These are phyloP conservation scores for Microplitis demolitor DNA, from an alignment of 1,140 invertebrate species.

Conservation along the genomic window DNA sequence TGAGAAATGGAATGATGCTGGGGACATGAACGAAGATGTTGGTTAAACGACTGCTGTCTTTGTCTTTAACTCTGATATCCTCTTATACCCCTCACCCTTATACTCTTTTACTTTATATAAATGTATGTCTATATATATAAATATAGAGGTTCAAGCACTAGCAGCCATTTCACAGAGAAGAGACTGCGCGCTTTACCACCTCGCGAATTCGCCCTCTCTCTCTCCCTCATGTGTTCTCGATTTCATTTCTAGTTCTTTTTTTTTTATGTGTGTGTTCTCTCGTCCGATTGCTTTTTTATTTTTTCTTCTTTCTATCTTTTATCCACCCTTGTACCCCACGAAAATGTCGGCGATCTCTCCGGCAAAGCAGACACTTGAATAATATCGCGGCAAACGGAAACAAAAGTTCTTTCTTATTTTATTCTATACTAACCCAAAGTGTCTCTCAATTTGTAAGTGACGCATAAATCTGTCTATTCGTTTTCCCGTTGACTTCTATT, in stretches of 20 bases:
- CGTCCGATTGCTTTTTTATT: not conserved
- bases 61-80: not conserved
- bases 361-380: conserved; percentile 21
- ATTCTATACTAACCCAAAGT: conserved; percentile 13
- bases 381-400: conserved; percentile 29
- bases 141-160: no score
- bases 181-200: conserved; percentile 26
- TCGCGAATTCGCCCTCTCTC: conserved; percentile 18
- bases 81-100: not conserved
- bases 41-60: not conserved
- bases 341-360: not conserved
- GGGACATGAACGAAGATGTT: no score
- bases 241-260: not conserved
- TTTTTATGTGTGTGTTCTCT: not conserved
- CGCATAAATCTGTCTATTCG: conserved; percentile 31
- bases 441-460: conserved; percentile 34
- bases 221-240: not conserved
- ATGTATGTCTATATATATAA: not conserved
- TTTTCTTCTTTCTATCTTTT: not conserved
- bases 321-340: not conserved
- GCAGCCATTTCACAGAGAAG: conserved; percentile 12
- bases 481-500: conserved; percentile 23
- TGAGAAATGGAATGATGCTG: not conserved
- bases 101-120: not conserved
- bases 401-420: conserved; percentile 19